A percentile compares a stretch with the other conserved stretches of the same genome.
Evolutionary conservation across 2,797 vertebrate genomes (phyloP).

Genomic region (Schizothorax lantsangensis): DNA sequence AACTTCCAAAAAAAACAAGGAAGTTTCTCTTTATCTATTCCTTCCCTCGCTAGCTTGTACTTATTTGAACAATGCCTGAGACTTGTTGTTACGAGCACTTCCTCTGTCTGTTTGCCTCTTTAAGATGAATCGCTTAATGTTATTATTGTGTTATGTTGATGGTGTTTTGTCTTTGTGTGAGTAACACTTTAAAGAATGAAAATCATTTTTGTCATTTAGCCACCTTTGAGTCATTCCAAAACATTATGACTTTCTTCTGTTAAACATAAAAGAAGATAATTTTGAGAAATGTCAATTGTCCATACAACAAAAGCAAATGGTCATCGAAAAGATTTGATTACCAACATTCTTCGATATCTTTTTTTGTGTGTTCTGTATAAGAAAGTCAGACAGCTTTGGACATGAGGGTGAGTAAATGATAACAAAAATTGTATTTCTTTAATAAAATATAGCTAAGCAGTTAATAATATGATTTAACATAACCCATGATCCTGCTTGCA

Average conservation of each 20-base stretch:
- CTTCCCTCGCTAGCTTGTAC: too few relatives aligned
- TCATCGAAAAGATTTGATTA: not conserved
- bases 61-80: too few relatives aligned
- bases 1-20: too few relatives aligned
- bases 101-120: too few relatives aligned
- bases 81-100: too few relatives aligned
- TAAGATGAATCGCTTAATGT: too few relatives aligned
- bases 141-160: not conserved
- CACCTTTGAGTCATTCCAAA: not conserved
- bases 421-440: not conserved
- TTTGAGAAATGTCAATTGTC: not conserved
- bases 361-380: not conserved
- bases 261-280: not conserved
- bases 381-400: not conserved
- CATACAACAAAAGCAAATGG: not conserved
- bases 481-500: not conserved
- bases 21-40: too few relatives aligned
- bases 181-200: not conserved
- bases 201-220: not conserved
- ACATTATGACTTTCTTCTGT: not conserved
- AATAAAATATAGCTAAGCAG: not conserved
- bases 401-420: not conserved
- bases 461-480: constrained; percentile 8
- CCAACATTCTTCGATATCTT: not conserved
- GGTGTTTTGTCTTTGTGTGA: not conserved